Conservation (phyloP, 2,797 vertebrate species). For the Mus spretus region DNA sequence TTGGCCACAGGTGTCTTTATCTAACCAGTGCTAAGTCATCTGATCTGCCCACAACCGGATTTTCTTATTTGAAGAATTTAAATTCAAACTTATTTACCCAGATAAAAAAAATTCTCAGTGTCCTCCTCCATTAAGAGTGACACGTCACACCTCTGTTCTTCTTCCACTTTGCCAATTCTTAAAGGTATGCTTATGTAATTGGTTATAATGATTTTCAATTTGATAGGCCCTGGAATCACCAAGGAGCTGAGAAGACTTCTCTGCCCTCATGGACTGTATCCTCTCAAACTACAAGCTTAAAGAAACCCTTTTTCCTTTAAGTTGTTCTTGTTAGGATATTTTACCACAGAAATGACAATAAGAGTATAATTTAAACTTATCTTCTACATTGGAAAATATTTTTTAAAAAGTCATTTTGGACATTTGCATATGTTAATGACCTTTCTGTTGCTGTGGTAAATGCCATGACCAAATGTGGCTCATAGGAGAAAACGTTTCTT, state of each 20-base stretch:
- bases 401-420: background rate
- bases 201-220: background rate
- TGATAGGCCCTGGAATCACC: background rate
- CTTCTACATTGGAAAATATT: constrained; percentile 7
- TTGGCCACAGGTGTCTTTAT: background rate
- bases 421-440: background rate
- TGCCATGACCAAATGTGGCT: background rate
- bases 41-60: background rate
- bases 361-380: background rate
- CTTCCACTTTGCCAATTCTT: background rate
- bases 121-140: background rate
- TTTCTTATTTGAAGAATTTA: constrained; percentile 5
- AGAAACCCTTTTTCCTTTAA: background rate
- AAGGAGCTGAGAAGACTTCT: background rate
- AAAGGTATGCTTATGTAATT: background rate
- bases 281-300: background rate
- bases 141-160: background rate
- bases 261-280: too few species aligned
- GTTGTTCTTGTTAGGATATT: background rate
- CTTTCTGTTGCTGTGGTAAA: background rate
- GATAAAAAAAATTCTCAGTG: background rate
- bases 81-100: background rate
- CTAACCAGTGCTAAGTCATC: background rate
- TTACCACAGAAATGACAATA: background rate
- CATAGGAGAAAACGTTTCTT: background rate